Evolutionary conservation across 2,113 vertebrate species (phyloP).

Genomic region (Sterna hirundo): DNA sequence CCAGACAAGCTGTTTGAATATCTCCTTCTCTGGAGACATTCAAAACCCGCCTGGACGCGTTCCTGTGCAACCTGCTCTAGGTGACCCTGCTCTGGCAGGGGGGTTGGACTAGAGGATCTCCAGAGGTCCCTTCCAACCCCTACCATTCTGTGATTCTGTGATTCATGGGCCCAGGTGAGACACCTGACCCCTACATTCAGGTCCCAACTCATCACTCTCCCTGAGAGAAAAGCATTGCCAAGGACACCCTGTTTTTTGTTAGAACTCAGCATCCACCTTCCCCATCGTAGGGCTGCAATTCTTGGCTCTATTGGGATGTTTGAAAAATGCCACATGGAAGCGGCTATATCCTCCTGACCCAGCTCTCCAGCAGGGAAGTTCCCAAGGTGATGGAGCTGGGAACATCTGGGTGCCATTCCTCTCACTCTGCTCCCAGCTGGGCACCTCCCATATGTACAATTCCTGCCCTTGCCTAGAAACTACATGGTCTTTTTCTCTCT

Average conservation of each 20-base stretch:
- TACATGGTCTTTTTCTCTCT: not conserved
- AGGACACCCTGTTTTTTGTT: fast-evolving
- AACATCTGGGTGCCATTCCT: not conserved
- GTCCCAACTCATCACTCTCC: not conserved
- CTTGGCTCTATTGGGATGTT: not conserved
- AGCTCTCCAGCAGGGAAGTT: not conserved
- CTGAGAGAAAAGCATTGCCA: not conserved
- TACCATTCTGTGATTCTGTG: no score
- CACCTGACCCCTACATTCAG: fast-evolving
- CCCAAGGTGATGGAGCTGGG: not conserved
- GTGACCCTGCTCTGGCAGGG: no score
- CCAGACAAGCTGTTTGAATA: no score
- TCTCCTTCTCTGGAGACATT: no score
- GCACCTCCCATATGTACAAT: fast-evolving
- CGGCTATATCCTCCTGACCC: not conserved
- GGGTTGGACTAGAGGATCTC: no score
- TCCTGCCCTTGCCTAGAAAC: not conserved
- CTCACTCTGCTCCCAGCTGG: not conserved
- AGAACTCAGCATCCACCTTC: not conserved
- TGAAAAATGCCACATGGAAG: not conserved
- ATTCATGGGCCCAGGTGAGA: not conserved
- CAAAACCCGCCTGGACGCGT: no score
- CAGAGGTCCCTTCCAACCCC: no score
- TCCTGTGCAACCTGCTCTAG: no score
- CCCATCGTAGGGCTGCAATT: not conserved